Conservation (phyloP, 2,797 vertebrate genomes). For the Epinephelus malabaricus region DNA sequence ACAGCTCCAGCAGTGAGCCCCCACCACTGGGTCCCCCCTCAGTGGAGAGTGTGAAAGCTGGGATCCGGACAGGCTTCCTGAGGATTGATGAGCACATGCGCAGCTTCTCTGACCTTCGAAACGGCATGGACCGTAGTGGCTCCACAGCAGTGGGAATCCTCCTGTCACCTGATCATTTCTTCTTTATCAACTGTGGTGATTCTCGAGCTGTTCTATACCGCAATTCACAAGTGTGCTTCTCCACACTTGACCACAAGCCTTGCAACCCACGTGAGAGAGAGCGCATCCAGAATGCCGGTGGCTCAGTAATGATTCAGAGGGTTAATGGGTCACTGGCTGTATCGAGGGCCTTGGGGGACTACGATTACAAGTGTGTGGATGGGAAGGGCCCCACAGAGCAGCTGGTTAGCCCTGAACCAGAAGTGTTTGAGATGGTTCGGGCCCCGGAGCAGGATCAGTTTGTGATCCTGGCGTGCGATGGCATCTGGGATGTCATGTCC, state of each 20-base stretch:
- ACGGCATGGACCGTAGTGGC: constrained; percentile 99
- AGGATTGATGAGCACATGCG: constrained; percentile 99
- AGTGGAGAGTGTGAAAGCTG: constrained; percentile 93
- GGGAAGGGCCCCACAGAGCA: constrained; percentile 99
- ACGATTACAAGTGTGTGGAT: constrained; percentile 99
- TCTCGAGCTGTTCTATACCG: constrained; percentile 96
- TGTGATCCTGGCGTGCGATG: constrained; percentile 97
- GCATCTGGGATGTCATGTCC: constrained; percentile 99
- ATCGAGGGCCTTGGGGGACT: constrained; percentile 97
- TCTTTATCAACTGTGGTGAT: constrained; percentile 99
- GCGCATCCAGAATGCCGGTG: constrained; percentile 98
- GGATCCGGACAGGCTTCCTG: constrained; percentile 97
- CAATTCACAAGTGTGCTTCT: constrained; percentile 94
- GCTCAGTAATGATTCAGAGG: constrained; percentile 98
- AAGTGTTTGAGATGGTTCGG: constrained; percentile 95
- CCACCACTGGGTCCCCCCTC: constrained; percentile 83
- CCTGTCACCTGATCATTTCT: constrained; percentile 94
- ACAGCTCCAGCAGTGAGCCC: constrained; percentile 48
- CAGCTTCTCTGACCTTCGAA: constrained; percentile 97
- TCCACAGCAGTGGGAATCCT: constrained; percentile 98
- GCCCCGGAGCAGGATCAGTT: constrained; percentile 96
- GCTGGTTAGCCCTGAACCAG: constrained; percentile 98
- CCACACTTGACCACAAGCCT: constrained; percentile 99
- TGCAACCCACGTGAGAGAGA: constrained; percentile 98
- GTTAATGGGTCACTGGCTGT: constrained; percentile 98